Evolutionary conservation across 2,113 vertebrate genomes (phyloP).

Genomic region (Zapornia atra): DNA sequence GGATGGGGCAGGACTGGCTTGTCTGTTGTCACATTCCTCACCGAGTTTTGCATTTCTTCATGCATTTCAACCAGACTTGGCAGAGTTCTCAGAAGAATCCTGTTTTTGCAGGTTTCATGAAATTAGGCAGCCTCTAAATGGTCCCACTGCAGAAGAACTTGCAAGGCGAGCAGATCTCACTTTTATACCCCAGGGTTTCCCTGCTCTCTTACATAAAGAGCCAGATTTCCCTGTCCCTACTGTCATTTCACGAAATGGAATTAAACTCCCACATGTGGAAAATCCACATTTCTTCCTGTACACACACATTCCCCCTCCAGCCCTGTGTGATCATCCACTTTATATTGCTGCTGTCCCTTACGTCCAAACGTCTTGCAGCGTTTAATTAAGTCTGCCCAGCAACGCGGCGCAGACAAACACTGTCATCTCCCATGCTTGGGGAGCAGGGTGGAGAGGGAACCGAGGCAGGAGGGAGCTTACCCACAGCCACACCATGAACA

Average conservation of each 20-base stretch:
- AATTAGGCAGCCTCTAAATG: slow-evolving; percentile 1
- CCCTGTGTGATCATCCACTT: background rate
- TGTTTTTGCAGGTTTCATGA: background rate
- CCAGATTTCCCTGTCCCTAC: background rate
- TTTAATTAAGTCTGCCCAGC: slow-evolving; percentile 54
- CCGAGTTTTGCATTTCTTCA: background rate
- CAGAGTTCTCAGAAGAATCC: background rate
- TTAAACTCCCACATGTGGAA: slow-evolving; percentile 18
- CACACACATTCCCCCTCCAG: background rate
- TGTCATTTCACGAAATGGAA: slow-evolving; percentile 27
- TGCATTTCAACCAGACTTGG: background rate
- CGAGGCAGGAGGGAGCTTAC: background rate
- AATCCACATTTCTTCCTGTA: slow-evolving; percentile 4
- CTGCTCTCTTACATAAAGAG: background rate
- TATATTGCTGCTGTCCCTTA: background rate
- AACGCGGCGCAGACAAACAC: background rate
- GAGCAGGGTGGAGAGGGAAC: background rate
- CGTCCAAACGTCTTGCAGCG: slow-evolving; percentile 16
- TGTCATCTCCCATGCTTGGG: background rate
- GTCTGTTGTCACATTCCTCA: background rate
- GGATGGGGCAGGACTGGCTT: background rate
- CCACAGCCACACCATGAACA: background rate
- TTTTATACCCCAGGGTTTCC: slow-evolving; percentile 7
- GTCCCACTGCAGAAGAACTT: background rate
- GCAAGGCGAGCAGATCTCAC: slow-evolving; percentile 23